phyloP scores from a whole-genome alignment of 37 sponge, comb jelly and placozoan genomes.

The Cladorhizidae sp. region DNA sequence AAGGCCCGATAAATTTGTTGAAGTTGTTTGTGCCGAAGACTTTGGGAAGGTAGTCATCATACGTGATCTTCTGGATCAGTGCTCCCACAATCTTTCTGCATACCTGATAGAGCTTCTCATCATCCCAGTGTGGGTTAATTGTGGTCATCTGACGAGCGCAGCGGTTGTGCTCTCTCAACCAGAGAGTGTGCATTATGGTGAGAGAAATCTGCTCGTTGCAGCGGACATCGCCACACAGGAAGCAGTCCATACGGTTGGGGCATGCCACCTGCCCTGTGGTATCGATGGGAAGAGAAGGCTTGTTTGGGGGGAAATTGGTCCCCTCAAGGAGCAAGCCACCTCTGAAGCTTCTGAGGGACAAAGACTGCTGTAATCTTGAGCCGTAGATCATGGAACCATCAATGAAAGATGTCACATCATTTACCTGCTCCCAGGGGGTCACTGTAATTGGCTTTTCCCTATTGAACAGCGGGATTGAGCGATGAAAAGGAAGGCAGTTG shows the following conservation, averaged over 20 bases:
- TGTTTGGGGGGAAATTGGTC: conserved; percentile 5
- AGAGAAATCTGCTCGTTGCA: too few relatives aligned
- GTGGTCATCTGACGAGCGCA: conserved; percentile 51
- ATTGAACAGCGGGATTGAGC: conserved; percentile 51
- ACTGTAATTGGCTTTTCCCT: conserved; percentile 25
- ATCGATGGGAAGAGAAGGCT: conserved; percentile 11
- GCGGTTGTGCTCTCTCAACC: too few relatives aligned
- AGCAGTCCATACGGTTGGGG: too few relatives aligned
- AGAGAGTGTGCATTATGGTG: conserved; percentile 94
- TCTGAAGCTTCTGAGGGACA: conserved; percentile 36
- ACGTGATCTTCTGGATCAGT: too few relatives aligned
- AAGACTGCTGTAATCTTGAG: conserved; percentile 2
- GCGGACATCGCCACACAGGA: too few relatives aligned
- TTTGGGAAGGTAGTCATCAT: too few relatives aligned
- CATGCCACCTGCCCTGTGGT: conserved; percentile 11
- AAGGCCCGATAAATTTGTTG: conserved; percentile 37
- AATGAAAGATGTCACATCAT: conserved; percentile 74
- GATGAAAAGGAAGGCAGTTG: conserved; percentile 58
- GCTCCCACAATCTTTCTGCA: too few relatives aligned
- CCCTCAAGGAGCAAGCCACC: conserved; percentile 34
- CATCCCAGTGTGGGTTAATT: conserved; percentile 78
- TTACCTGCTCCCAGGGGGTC: conserved; percentile 64
- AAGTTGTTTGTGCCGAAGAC: conserved; percentile 62
- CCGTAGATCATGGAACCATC: too few relatives aligned
- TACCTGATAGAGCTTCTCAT: too few relatives aligned